Evolutionary conservation across 2,888 invertebrate genomes (phyloP).

Genomic region (Clunio marinus): DNA sequence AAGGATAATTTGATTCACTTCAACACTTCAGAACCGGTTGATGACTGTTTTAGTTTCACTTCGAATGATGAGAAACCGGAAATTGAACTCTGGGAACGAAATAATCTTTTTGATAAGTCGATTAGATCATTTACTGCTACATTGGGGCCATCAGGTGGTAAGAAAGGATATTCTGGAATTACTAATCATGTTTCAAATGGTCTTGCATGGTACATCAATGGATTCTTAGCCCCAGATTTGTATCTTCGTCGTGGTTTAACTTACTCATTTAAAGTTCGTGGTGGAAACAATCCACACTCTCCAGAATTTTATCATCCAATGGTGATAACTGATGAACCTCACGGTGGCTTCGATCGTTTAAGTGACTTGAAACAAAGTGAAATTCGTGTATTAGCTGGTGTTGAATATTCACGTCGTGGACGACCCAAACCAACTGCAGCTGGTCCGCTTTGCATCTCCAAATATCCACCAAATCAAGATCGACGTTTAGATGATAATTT

Average conservation of each 20-base stretch:
- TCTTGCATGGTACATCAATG: conserved; percentile 90
- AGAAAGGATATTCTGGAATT: conserved; percentile 69
- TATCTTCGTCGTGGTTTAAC: conserved; percentile 79
- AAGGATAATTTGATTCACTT: conserved; percentile 64
- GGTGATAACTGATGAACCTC: conserved; percentile 78
- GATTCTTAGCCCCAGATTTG: conserved; percentile 79
- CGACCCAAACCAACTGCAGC: conserved; percentile 75
- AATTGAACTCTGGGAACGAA: conserved; percentile 58
- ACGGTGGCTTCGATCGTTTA: conserved; percentile 75
- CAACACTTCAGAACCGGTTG: conserved; percentile 59
- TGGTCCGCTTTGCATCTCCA: conserved; percentile 73
- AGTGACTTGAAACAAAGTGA: conserved; percentile 66
- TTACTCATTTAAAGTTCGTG: conserved; percentile 74
- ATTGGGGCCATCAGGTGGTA: conserved; percentile 79
- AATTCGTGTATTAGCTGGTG: conserved; percentile 72
- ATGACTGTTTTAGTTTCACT: conserved; percentile 74
- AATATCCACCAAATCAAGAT: conserved; percentile 63
- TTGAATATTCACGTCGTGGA: conserved; percentile 76
- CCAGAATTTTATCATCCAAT: conserved; percentile 83
- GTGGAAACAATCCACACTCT: conserved; percentile 86
- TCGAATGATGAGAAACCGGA: conserved; percentile 45
- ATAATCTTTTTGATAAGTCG: conserved; percentile 63
- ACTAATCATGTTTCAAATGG: conserved; percentile 67
- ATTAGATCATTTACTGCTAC: conserved; percentile 75
- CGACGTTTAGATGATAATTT: conserved; percentile 74